Evolutionary conservation across 2,113 vertebrate genomes (phyloP), one percentile per base, ranked within the genome.

Genomic region (Hystrix cristata): DNA sequence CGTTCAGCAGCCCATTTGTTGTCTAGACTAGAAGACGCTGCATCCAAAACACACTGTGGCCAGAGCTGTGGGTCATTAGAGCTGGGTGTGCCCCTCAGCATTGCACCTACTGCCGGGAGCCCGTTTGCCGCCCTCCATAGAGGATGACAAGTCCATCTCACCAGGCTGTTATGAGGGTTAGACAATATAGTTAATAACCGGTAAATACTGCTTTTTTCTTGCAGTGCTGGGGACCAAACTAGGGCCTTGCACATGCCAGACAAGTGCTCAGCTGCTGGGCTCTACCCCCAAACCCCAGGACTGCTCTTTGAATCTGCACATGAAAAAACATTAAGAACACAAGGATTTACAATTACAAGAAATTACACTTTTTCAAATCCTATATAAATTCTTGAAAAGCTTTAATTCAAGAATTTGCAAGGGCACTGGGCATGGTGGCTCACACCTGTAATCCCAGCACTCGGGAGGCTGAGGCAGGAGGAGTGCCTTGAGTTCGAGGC

Each of bases 331-430:
- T 34, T 64, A 65, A n/a, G 23, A 82, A 78, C 6, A 78, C 29
- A 38, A 91, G 23, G 23, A 87, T 88, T 88, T 91, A 65, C 25
- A 64, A 3, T 57, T n/a, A 91, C 7, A 38, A 7, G 34, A 89
- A 95, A 82, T 80, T 78, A 53, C 23, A 67, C 80, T 46, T 72
- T 71, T 53, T 23, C 34, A 87, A 72, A 72, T 80, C 62, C 51
- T 87, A 48, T 55, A 9, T 84, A 80, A 85, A 76, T 64, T 96
- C 46, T 93, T 34, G 65, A 67, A 80, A 95, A 84, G 18, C 18
- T 96, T 93, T 95, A 60, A 72, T 90, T 87, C 29, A 51, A 82
- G 43, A 34, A 91, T 89, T 86, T 67, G 34, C 25, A 84, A 80
- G 38, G 38, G 38, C 38, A 38, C 38, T 38, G 38, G 38, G 38